Conservation (phyloP, 2,113 vertebrate species). For the Anarhynchus alexandrinus region DNA sequence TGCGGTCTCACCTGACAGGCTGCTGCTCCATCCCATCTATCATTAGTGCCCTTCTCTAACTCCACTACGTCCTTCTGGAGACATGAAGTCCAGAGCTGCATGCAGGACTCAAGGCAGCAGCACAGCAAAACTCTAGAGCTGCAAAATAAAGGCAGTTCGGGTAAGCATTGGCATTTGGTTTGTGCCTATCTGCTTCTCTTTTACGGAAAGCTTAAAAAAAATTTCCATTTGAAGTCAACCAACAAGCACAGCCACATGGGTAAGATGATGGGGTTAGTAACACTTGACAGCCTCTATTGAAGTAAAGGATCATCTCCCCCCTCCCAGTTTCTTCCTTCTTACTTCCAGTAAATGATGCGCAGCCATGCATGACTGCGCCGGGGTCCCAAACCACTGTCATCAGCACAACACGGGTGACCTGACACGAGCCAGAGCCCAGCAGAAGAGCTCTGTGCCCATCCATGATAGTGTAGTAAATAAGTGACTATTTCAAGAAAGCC, state of each 20-base stretch:
- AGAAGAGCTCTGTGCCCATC: not conserved
- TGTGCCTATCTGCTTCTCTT: not conserved
- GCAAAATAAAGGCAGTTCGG: not conserved
- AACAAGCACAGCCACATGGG: not conserved
- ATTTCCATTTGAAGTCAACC: not conserved
- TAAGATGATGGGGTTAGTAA: not conserved
- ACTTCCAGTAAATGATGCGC: not conserved
- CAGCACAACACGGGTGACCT: not conserved
- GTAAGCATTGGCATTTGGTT: accelerated
- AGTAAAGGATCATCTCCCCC: too few species aligned
- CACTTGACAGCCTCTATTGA: not conserved
- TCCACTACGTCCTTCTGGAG: not conserved
- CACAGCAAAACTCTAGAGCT: not conserved
- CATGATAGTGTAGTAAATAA: accelerated
- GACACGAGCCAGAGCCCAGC: not conserved
- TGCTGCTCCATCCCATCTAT: not conserved
- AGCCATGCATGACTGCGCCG: not conserved
- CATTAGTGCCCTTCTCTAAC: not conserved
- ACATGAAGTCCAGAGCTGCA: not conserved
- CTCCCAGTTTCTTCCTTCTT: too few species aligned
- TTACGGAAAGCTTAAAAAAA: accelerated
- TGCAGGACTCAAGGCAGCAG: not conserved
- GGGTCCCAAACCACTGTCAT: not conserved
- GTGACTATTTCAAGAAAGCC: not conserved
- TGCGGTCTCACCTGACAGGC: not conserved